Evolutionary conservation across 2,888 invertebrate species (phyloP).

Genomic region (Agrotis ipsilon): DNA sequence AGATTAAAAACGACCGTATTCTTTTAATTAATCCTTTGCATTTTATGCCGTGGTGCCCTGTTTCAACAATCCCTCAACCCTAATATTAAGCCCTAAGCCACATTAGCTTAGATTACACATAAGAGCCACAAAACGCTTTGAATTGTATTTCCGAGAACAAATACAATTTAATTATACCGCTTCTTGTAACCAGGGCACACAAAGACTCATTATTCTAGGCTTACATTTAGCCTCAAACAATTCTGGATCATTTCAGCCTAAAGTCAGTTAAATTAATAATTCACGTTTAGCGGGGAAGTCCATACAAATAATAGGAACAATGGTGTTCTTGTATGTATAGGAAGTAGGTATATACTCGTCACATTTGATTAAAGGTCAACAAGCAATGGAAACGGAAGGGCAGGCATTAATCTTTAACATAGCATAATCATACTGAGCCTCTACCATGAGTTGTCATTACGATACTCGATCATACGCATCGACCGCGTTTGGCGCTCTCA

Average conservation of each 20-base stretch:
- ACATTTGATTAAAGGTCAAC: too few species aligned
- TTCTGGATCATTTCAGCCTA: conserved; percentile 29
- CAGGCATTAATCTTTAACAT: too few species aligned
- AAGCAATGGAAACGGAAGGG: too few species aligned
- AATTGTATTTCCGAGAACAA: conserved; percentile 14
- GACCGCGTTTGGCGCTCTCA: too few species aligned
- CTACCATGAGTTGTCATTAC: too few species aligned
- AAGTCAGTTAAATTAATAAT: background rate
- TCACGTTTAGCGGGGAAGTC: conserved; percentile 22
- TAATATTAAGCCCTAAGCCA: background rate
- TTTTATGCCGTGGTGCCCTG: too few species aligned
- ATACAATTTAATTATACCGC: conserved; percentile 4
- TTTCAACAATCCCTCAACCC: too few species aligned
- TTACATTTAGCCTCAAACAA: conserved; percentile 1
- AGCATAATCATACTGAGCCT: too few species aligned
- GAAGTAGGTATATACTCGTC: too few species aligned
- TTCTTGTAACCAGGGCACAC: conserved; percentile 5
- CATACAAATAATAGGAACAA: conserved; percentile 25
- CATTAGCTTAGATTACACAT: background rate
- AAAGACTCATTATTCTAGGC: conserved; percentile 13
- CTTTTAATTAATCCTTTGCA: too few species aligned
- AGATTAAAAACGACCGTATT: too few species aligned
- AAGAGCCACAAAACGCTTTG: background rate
- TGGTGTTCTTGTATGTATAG: conserved; percentile 6
- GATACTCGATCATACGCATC: too few species aligned